Evolutionary conservation across 2,797 vertebrate species (phyloP).

Genomic region (Coreius guichenoti): DNA sequence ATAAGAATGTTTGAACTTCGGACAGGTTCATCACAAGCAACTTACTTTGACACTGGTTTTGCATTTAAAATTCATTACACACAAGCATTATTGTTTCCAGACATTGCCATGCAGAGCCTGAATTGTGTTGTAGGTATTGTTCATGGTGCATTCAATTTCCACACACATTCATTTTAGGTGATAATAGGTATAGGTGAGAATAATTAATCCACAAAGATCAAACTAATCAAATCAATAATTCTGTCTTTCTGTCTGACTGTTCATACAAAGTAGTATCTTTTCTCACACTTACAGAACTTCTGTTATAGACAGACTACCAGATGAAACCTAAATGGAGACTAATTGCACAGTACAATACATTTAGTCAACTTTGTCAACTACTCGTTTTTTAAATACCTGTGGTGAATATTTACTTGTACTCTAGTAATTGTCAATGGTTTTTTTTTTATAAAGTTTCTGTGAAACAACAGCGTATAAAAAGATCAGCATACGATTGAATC

Average conservation of each 20-base stretch:
- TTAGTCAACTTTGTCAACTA: not conserved
- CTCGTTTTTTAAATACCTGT: not conserved
- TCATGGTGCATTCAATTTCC: not conserved
- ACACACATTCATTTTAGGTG: not conserved
- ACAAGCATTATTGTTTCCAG: constrained; percentile 76
- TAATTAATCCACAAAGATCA: not conserved
- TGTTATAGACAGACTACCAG: not conserved
- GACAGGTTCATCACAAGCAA: constrained; percentile 63
- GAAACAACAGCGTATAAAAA: not conserved
- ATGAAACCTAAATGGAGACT: not conserved
- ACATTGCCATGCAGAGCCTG: constrained; percentile 59
- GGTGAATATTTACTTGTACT: not conserved
- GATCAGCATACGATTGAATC: not conserved
- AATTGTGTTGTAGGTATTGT: not conserved
- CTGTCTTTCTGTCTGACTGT: not conserved
- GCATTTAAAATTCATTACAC: constrained; percentile 73
- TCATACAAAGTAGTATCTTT: not conserved
- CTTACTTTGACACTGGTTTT: constrained; percentile 59
- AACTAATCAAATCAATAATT: not conserved
- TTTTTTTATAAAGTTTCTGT: not conserved
- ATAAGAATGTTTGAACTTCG: constrained; percentile 56
- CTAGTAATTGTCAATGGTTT: not conserved
- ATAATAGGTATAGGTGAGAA: not conserved
- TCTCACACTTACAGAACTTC: constrained; percentile 1
- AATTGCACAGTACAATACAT: not conserved